Base-by-base conservation (phyloP, 2,797 vertebrate genomes). In the Gallinago nigripennis region DNA sequence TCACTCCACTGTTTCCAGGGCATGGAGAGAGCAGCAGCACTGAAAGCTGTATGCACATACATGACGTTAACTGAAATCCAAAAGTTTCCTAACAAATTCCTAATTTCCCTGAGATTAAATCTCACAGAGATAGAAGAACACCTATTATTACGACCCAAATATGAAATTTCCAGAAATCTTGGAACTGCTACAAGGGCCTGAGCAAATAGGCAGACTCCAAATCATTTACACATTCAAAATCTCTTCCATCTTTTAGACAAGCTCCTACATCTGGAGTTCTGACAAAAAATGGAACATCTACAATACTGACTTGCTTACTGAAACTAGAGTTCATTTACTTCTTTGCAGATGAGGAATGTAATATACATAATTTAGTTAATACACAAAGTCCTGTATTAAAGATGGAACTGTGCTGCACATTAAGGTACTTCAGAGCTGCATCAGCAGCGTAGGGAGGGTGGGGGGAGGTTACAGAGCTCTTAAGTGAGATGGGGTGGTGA, bases 31-130 rank as follows among this genome's bases (percentile, higher is more conserved):
- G 41, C 16, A 39, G n/a, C n/a, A 78, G 13, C 21, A 71, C 10
- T 72, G n/a, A 78, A 88, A 75, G 2, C 21, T 12, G 5, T 30
- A 31, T 14, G 5, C 18, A 5, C 3, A 0, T 16, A n/a, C 6
- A 21, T 0, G 0, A 35, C 25, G 1, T 18, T 46, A 75, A 68
- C 8, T 72, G 53, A 79, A 86, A 84, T 27, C 1, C 0, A 2
- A 68, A 69, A 4, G 13, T 80, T 86, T 66, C 21, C 16, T 30
- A 75, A 28, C 3, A 46, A 39, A 18, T 43, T 9, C 43, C 8
- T 43, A 43, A 43, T 43, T 43, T 43, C 43, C 43, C 43, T 43
- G 43, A 8, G 10, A 83, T 43, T 70, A 88, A 90, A 73, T 43
- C 6, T 6, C 23, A 63, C 2, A 2, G 1, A 20, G 12, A 91